Evolutionary conservation across 2,888 invertebrate genomes (phyloP), one percentile per base, ranked within the genome.

Genomic region (Alsophila aescularia): DNA sequence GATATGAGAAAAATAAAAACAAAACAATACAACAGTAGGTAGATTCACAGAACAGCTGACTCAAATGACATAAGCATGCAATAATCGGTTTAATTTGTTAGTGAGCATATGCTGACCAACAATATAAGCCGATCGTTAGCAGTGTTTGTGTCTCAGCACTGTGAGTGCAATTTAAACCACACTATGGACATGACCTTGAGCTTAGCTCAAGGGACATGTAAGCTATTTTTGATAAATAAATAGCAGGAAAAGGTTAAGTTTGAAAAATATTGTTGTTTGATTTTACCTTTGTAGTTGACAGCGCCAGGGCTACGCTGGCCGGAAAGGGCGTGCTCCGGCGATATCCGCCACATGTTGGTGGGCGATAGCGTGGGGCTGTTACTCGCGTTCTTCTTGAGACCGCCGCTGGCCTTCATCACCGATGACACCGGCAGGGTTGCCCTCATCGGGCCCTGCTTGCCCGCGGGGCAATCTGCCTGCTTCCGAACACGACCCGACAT

Each of bases 391-490:
- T 92, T 93, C 77, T 93, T 93, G 50, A 94, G 83, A 43, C 93
- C 93, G 58, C 93, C 93, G 74, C 94, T 93, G 75, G 93, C 93
- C 77, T 95, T 93, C 82, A 95, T 92, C 62, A 95, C 93, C 55
- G 95, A 95, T 50, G 95, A 94, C 75, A 96, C 95, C 69, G 96
- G 95, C 77, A 96, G 90, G 57, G 95, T 96, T 54, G 96, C 96
- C 81, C 95, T 93, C 94, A 96, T 93, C 66, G 96, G 95, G 50
- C 95, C 95, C 85, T 88, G 87, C 72, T 91, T 91, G 49, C 87
- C 85, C 69, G 86, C 87, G 62, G 93, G 93, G 79, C 93, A 94
- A 75, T 95, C 95, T 55, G 95, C 94, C 76, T 94, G 94, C 87
- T 94, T 95, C 71, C 94, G 93, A 69, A 93, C 93, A 71, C 93